Base-by-base conservation (phyloP, 2,888 invertebrate species). In the Chirona hameri region DNA sequence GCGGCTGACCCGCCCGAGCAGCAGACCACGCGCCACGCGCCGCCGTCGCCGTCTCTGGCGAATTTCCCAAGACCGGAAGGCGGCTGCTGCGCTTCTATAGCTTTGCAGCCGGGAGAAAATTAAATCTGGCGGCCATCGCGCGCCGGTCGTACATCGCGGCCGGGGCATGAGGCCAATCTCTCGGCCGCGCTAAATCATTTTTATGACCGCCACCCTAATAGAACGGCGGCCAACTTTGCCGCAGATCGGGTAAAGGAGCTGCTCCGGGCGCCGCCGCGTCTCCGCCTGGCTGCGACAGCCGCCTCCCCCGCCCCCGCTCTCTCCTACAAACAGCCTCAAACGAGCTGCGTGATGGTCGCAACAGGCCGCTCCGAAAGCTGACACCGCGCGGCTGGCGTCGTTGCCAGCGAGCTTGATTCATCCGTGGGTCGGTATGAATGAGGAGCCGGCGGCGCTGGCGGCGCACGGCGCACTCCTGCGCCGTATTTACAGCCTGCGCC, bases 41-140 rank as follows among this genome's bases (percentile, higher is more conserved):
- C 69, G 69, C 14, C 10, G 29, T n/a, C 29, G 69, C 69, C 69
- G 29, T 24, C 57, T 24, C 57, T 14, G 69, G 10, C 69, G 10
- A 69, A 12, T 12, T 69, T 69, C n/a, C 76, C 39, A 10, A 4
- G 14, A 9, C 76, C 21, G 39, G 39, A 39, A 76, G 39, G 76
- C 18, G 29, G 31, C 76, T 21, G 39, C 76, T 7, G 72, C 31
- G 21, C 21, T 15, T n/a, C 39, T n/a, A 76, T 76, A 39, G 76
- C 76, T 76, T 76, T 76, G 76, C 76, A 76, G 76, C 76, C 39
- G 31, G 76, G 76, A 39, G 76, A 76, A 76, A 76, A 76, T 76
- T 76, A 39, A 76, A 76, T 76, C 76, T 76, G 9, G 76, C 39
- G 39, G 76, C 39, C 76, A 39, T 27, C 76, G 76, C n/a, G 3